phyloP scores from a whole-genome alignment of 2,888 invertebrate species.

The Microdon myrmicae region DNA sequence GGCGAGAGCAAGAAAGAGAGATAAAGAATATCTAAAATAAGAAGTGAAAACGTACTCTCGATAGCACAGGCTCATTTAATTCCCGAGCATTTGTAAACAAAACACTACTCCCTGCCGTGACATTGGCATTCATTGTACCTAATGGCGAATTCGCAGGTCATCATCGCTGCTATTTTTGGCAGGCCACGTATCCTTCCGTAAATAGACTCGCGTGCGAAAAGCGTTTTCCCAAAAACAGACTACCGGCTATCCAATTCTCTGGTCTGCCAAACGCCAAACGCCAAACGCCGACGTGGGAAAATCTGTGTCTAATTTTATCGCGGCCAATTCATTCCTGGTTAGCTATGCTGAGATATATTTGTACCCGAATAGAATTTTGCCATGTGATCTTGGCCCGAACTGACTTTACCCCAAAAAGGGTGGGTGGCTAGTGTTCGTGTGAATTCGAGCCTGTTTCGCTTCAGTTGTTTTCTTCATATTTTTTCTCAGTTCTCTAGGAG shows the following conservation, averaged over 20 bases:
- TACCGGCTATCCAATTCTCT: constrained; percentile 9
- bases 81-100: constrained; percentile 26
- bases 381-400: constrained; percentile 40
- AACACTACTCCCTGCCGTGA: constrained; percentile 19
- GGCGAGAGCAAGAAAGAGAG: too few species aligned
- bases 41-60: constrained; percentile 4
- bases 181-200: constrained; percentile 27
- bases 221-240: constrained; percentile 32
- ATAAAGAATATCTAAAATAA: constrained; percentile 19
- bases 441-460: too few species aligned
- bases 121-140: constrained; percentile 31
- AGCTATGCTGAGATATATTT: constrained; percentile 11
- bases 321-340: constrained; percentile 19
- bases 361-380: constrained; percentile 32
- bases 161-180: constrained; percentile 16
- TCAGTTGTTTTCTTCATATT: too few species aligned
- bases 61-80: not conserved
- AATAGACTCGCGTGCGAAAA: constrained; percentile 30
- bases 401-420: constrained; percentile 47
- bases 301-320: constrained; percentile 31
- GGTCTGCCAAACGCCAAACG: too few species aligned
- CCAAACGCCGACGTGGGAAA: constrained; percentile 3
- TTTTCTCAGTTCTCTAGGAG: too few species aligned
- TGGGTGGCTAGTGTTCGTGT: too few species aligned
- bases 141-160: constrained; percentile 4